These are phyloP conservation scores for Acomys russatus DNA, from an alignment of 2,797 vertebrate species.

Conservation along the genomic window DNA sequence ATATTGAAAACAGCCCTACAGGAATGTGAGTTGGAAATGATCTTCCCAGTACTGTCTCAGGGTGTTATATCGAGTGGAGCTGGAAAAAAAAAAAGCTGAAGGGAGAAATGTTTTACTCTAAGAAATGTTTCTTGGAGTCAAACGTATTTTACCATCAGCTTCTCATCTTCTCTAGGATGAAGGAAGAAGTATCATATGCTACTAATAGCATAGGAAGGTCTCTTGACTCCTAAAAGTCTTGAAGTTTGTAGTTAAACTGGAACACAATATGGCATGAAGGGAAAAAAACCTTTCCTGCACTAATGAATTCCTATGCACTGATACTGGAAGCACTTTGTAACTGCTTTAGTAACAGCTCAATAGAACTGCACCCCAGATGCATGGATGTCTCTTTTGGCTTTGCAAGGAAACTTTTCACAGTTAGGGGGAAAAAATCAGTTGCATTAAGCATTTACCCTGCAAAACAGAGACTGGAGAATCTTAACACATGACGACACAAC, in stretches of 20 bases:
- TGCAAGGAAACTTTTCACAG: conserved; percentile 79
- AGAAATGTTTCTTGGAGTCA: conserved; percentile 69
- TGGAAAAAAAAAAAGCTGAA: conserved; percentile 29
- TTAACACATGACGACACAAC: conserved; percentile 88
- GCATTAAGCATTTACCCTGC: conserved; percentile 78
- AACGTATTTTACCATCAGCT: conserved; percentile 69
- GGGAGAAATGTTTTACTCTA: conserved; percentile 6
- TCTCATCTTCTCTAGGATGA: conserved; percentile 64
- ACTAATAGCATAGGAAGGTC: conserved; percentile 68
- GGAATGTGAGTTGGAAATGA: conserved; percentile 27
- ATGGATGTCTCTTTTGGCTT: conserved; percentile 80
- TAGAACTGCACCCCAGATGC: conserved; percentile 81
- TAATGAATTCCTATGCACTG: conserved; percentile 65
- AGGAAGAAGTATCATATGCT: conserved; percentile 66
- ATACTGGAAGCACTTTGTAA: conserved; percentile 79
- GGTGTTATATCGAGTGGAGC: conserved; percentile 44
- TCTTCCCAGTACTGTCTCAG: conserved; percentile 63
- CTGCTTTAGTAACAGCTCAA: conserved; percentile 75
- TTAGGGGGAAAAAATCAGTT: conserved; percentile 52
- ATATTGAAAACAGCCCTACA: conserved; percentile 74
- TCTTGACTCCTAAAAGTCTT: conserved; percentile 76
- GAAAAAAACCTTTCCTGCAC: conserved; percentile 71
- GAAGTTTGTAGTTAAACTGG: conserved; percentile 75
- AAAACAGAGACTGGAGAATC: conserved; percentile 89
- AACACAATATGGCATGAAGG: conserved; percentile 77